Base-by-base conservation (phyloP, 2,888 invertebrate species). In the Morinoia aosen region DNA sequence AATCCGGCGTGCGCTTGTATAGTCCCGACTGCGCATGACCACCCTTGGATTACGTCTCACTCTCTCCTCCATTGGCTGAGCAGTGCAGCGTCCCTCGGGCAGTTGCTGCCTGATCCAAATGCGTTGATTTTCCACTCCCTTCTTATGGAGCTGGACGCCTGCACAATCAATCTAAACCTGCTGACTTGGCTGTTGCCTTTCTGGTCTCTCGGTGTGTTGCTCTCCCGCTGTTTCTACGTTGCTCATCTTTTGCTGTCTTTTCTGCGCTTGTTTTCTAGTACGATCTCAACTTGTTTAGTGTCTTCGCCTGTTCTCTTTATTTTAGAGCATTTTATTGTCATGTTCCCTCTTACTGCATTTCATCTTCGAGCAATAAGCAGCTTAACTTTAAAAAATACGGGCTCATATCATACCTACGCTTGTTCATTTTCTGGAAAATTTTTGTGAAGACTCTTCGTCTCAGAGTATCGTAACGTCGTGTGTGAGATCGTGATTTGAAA, bases 1-100 rank as follows among this genome's bases (percentile, higher is more conserved):
- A 90, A 90, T 90, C 90, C 90, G 14, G 90, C 14, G 90, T 40
- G 40, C 90, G 90, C 90, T 33, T 90, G 90, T 39, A 40, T 90
- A 90, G 40, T 90, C 90, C 40, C 12, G 40, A 48, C 90, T 25
- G 90, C 90, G 90, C 90, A 90, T 90, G 90, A 19, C 39, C 48
- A 40, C 48, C 48, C 39, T 40, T 48, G 90, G 90, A 90, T 90
- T 90, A 90, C 90, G 12, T 39, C 90, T 90, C 90, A 11, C 90
- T 90, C 19, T 90, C 39, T 90, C 90, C 39, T 12, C 90, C 40
- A 48, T 90, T 25, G 39, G 39, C 40, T 33, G 90, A 90, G 39
- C 40, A 8, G 11, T 33, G 90, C 16, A 40, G 88, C 39, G 90
- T 14, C 19, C 16, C 90, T 90, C 90, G 39, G 33, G 48, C 40